These are phyloP conservation scores for Terrapene triunguis DNA, from an alignment of 2,113 vertebrate species.

Conservation along the genomic window DNA sequence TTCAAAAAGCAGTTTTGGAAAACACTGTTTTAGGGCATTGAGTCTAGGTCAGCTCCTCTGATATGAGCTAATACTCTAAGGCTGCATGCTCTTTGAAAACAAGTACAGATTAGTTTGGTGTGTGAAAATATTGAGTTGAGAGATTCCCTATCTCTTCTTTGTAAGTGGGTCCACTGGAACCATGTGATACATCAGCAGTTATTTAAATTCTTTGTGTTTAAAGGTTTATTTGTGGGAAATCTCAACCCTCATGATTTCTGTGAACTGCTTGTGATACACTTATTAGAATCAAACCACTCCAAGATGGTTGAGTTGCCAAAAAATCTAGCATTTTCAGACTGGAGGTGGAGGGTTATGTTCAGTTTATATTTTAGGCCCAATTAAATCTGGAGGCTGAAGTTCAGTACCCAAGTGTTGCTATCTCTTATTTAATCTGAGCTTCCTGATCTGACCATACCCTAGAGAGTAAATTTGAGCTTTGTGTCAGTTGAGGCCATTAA, in stretches of 20 bases:
- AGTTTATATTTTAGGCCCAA: neutral
- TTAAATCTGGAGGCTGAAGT: neutral
- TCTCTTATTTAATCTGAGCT: neutral
- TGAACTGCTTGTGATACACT: neutral
- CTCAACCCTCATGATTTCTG: neutral
- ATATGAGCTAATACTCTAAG: neutral
- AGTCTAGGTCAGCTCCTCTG: neutral
- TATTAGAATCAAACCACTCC: constrained; percentile 4
- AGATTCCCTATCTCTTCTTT: neutral
- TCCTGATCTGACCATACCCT: neutral
- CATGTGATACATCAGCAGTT: neutral
- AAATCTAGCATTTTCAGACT: neutral
- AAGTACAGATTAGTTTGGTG: neutral
- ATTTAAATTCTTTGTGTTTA: neutral
- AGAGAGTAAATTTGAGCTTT: neutral
- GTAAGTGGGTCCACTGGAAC: neutral
- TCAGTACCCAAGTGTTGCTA: neutral
- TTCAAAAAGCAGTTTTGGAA: constrained; percentile 6
- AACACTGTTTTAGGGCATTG: neutral
- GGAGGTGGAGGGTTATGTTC: neutral
- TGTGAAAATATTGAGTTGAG: constrained; percentile 13
- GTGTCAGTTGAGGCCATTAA: neutral
- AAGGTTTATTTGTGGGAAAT: constrained; percentile 15
- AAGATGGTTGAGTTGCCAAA: neutral
- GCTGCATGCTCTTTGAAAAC: neutral